Base-by-base conservation (phyloP, 2,113 vertebrate genomes). In the Donacobius atricapilla region DNA sequence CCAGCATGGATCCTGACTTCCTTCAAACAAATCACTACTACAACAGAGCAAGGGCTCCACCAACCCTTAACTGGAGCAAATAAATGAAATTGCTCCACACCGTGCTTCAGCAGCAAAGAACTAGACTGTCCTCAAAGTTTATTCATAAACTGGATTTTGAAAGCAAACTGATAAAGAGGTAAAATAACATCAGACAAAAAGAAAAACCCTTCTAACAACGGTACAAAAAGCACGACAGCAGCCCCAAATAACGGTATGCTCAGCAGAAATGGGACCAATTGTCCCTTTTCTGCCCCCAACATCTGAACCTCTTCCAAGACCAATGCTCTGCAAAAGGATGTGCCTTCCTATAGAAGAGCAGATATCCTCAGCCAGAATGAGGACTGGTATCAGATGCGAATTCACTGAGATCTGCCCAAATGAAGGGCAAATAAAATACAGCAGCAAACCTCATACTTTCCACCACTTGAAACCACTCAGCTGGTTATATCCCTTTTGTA, bases 401-500 rank as follows among this genome's bases (percentile, higher is more conserved):
- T 31, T 65, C 85, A 92, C 78, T 14, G 56, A 92, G 66, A 86
- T 12, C 4, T 40, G 28, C n/a, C 42, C 17, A 77, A 90, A 40
- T 4, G 1, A 77, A 3, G 33, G 53, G 33, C 87, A 75, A 93
- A 79, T 17, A 89, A 81, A 92, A 70, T 35, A 47, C 6, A 4
- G n/a, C 6, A 81, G 58, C 51, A 86, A 93, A 90, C 44, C 44
- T 51, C 44, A 14, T n/a, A 31, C 35, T 86, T 93, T 78, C 86
- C 39, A 24, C 21, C 45, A 81, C 83, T 64, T 91, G 81, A 87
- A 98, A 98, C 95, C 97, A 92, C 95, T 97, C 97, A 95, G 63
- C 77, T 91, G 87, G 90, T 96, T 78, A 96, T 90, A 97, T 97
- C 94, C 86, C 96, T 95, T 98, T 85, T 95, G 85, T 92, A 96